phyloP scores from a whole-genome alignment of 2,113 vertebrate genomes.

The Phoxinus phoxinus region DNA sequence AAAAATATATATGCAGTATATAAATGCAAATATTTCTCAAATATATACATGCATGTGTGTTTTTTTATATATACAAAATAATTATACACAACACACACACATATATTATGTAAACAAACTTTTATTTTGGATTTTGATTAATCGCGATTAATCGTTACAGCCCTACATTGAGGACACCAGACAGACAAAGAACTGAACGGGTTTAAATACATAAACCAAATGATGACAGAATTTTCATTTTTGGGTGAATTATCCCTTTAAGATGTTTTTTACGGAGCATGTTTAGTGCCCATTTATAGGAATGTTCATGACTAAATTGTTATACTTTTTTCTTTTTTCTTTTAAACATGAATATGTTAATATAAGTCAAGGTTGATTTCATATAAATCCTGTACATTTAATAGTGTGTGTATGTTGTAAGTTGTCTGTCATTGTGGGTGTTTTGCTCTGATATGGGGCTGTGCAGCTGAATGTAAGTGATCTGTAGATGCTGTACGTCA shows the following conservation, averaged over 20 bases:
- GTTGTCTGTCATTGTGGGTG: background rate
- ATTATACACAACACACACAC: no score
- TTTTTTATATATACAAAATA: no score
- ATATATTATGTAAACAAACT: no score
- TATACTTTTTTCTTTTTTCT: background rate
- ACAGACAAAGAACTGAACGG: no score
- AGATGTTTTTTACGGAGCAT: background rate
- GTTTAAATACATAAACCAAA: no score
- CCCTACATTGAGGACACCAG: no score
- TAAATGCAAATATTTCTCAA: no score
- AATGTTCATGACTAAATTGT: background rate
- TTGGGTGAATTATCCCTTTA: background rate
- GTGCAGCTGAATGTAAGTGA: background rate
- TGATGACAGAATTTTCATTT: background rate
- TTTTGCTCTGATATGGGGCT: background rate
- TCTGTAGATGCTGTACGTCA: conserved; percentile 11
- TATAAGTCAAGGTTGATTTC: background rate
- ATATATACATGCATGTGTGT: no score
- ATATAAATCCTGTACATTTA: background rate
- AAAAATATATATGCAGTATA: no score
- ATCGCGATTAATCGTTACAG: no score
- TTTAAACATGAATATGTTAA: background rate
- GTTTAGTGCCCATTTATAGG: background rate
- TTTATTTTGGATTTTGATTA: no score
- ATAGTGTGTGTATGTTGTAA: background rate